Base-by-base conservation (phyloP, 2,888 invertebrate genomes). In the Esperia sulphurella region DNA sequence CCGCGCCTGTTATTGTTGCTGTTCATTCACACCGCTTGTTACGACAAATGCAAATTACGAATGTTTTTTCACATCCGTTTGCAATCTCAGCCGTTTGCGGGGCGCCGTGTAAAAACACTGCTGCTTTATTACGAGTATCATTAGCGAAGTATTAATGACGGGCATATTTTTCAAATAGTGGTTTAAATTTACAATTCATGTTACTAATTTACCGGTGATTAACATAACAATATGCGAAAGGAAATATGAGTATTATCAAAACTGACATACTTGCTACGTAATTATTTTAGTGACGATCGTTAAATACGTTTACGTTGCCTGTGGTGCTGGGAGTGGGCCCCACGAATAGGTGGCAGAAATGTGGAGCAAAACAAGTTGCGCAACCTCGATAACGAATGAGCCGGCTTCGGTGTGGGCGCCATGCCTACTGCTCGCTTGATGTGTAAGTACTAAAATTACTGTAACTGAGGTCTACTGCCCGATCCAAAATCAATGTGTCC, bases 1-100 rank as follows among this genome's bases (percentile, higher is more conserved):
- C 37, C 55, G 61, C 58, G 58, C 61, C 52, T 53, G 57, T 58
- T 40, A 48, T 37, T 56, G 58, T 47, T 52, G 61, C 58, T 58
- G 72, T 68, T 74, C 76, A 69, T 73, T 65, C 31, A 79, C 71
- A 69, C 58, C 61, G 61, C 49, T 61, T 59, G 65, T 66, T 69
- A 68, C 64, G 60, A 64, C 65, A 54, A 65, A 71, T 69, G 71
- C 68, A 68, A 74, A 72, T 68, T 57, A 59, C 54, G 48, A 50
- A 52, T 55, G 52, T 54, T 56, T 61, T 63, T 58, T 55, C 48
- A 57, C 57, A 56, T 56, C 58, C 58, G 57, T 56, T 58, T 37
- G 46, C 43, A 43, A 50, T 55, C 45, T 58, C 63, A 59, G 54
- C 50, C 53, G 51, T 50, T 59, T 51, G 52, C 45, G 21, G 3